These are phyloP conservation scores for Melanaphis sacchari DNA, from an alignment of 1,140 invertebrate species.

Conservation along the genomic window DNA sequence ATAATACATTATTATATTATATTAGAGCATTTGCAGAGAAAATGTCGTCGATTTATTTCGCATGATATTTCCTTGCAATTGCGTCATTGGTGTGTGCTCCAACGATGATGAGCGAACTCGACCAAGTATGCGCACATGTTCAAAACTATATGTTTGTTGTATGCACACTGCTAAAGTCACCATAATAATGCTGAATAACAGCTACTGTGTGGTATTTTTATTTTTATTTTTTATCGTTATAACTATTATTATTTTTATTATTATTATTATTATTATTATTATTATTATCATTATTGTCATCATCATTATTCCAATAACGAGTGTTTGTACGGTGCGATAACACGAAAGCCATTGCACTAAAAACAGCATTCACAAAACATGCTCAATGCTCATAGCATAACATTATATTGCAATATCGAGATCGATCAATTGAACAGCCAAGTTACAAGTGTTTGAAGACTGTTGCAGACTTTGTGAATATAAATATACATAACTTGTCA, in stretches of 20 bases:
- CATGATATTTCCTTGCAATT: too few relatives aligned
- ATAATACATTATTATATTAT: too few relatives aligned
- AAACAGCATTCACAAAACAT: not conserved
- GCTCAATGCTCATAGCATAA: not conserved
- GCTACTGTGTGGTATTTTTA: not conserved
- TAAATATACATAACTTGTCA: not conserved
- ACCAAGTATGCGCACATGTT: not conserved
- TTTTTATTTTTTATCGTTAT: not conserved
- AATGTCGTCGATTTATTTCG: too few relatives aligned
- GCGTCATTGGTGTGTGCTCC: not conserved
- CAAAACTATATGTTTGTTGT: not conserved
- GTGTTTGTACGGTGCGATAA: not conserved
- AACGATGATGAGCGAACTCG: not conserved
- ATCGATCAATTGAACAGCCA: not conserved
- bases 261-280: not conserved
- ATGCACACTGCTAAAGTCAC: not conserved
- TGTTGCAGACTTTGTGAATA: not conserved
- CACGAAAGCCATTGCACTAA: not conserved
- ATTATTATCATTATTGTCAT: not conserved
- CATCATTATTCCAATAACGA: not conserved
- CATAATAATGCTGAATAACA: not conserved
- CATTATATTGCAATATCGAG: not conserved
- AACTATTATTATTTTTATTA: not conserved
- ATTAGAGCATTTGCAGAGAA: not conserved
- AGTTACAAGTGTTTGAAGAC: not conserved